These are phyloP conservation scores for Meteorus colon DNA, from an alignment of 2,888 invertebrate species.

Conservation along the genomic window DNA sequence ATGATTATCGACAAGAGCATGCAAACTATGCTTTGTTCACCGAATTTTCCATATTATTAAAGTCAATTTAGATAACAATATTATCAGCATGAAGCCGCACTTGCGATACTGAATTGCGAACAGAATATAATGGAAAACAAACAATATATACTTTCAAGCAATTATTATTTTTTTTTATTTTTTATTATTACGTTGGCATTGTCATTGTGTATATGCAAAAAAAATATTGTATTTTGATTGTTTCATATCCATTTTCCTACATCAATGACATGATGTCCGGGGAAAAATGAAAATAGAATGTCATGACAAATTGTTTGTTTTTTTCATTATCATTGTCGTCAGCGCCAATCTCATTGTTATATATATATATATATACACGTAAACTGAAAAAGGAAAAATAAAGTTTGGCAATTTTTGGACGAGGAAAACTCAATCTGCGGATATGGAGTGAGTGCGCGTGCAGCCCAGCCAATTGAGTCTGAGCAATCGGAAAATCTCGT, in stretches of 20 bases:
- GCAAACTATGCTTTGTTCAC: constrained; percentile 35
- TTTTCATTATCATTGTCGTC: neutral
- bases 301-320: neutral
- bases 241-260: neutral
- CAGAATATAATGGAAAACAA: constrained; percentile 30
- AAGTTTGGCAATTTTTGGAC: constrained; percentile 20
- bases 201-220: neutral
- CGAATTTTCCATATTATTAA: constrained; percentile 39
- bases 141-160: neutral
- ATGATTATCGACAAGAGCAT: constrained; percentile 42
- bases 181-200: neutral
- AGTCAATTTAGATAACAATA: constrained; percentile 42
- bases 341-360: neutral
- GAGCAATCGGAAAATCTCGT: constrained; percentile 35
- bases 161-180: neutral
- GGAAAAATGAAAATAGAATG: neutral
- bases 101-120: constrained; percentile 20
- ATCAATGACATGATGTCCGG: neutral
- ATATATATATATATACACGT: constrained; percentile 8
- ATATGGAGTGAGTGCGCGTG: constrained; percentile 6
- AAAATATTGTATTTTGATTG: neutral
- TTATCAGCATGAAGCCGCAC: constrained; percentile 12
- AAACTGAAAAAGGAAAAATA: neutral
- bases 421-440: constrained; percentile 18
- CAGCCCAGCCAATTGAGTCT: constrained; percentile 25